Evolutionary conservation across 64 coral and sea anemone genomes (phyloP), one percentile per base, ranked within the genome.

Genomic region (Montipora efflorescens): DNA sequence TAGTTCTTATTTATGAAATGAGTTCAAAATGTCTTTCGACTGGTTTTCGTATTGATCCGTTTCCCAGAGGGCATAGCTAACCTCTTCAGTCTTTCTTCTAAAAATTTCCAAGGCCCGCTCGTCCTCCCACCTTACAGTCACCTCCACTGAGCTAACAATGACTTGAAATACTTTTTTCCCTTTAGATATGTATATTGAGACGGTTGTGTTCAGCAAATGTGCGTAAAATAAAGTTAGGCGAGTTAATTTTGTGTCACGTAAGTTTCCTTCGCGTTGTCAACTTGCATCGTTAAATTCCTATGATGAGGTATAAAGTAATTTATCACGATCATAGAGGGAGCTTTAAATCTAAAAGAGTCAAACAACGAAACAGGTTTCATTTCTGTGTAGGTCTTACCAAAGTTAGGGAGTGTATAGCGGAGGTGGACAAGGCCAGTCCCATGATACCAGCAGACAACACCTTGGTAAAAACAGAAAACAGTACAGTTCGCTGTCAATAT

Each of bases 21-120:
- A 79, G 45, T 45, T 79, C 22, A 79, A 79, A 79, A 79, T 79
- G 77, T 79, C 77, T 79, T 79, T 79, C 51, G n/a, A 46, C 77
- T 79, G 77, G 21, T 79, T 43, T 48, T 79, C 45, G 19, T 79
- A 79, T 79, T 79, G 45, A 47, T 48, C 77, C 51, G 6, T 79
- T n/a, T 79, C 77, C n/a, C 61, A 4, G 15, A 66, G 61, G 15
- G 52, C 48, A 89, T 76, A 78, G 71, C 87, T 89, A 57, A 62
- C 22, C 77, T 77, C 59, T 61, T 57, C 43, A 45, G 16, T 25
- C 25, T 25, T 25, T 67, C 25, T 57, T 68, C 61, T 22, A 43
- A 46, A 16, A 68, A 64, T 58, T 86, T 67, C 61, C 61, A 66
- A 13, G 2, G 61, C 61, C 61, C 15, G 61, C 15, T 66, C 10